Evolutionary conservation across 37 sponge, comb jelly and placozoan species (phyloP).

Genomic region (Mnemiopsis leidyi): DNA sequence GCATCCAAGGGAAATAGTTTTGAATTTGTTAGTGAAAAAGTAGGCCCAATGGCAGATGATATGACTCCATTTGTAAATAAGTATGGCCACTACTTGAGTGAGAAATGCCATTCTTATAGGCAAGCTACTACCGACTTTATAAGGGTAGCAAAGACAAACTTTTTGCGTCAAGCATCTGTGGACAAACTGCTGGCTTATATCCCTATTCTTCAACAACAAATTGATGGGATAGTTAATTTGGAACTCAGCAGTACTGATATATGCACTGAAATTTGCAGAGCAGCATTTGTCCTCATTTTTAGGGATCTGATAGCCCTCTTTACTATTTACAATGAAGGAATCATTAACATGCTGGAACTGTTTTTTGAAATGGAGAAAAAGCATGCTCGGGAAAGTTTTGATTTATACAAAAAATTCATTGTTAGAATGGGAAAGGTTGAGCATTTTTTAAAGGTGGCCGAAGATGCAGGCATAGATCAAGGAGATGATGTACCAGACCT

Average conservation of each 20-base stretch:
- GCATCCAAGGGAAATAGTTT: constrained; percentile 61
- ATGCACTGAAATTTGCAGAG: constrained; percentile 36
- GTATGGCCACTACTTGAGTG: constrained; percentile 57
- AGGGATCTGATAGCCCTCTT: constrained; percentile 56
- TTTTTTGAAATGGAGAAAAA: constrained; percentile 89
- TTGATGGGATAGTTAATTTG: constrained; percentile 61
- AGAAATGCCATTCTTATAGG: constrained; percentile 46
- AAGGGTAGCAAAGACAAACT: constrained; percentile 3
- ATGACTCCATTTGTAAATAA: constrained; percentile 58
- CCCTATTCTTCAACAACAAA: constrained; percentile 37
- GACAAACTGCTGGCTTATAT: constrained; percentile 37
- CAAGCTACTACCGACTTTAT: constrained; percentile 60
- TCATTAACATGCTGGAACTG: constrained; percentile 46
- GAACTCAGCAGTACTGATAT: constrained; percentile 28
- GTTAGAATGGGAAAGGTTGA: constrained; percentile 74
- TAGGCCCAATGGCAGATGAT: constrained; percentile 7
- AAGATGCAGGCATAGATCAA: constrained; percentile 79
- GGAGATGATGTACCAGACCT: constrained; percentile 72
- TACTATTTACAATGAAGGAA: constrained; percentile 61
- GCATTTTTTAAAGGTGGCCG: constrained; percentile 75
- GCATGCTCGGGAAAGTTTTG: constrained; percentile 79
- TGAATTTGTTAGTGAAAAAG: constrained; percentile 61
- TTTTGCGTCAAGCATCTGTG: constrained; percentile 8
- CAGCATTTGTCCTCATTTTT: constrained; percentile 2
- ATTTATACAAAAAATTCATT: constrained; percentile 75